Conservation (phyloP, 2,797 vertebrate genomes). For the Heterohyrax brucei region DNA sequence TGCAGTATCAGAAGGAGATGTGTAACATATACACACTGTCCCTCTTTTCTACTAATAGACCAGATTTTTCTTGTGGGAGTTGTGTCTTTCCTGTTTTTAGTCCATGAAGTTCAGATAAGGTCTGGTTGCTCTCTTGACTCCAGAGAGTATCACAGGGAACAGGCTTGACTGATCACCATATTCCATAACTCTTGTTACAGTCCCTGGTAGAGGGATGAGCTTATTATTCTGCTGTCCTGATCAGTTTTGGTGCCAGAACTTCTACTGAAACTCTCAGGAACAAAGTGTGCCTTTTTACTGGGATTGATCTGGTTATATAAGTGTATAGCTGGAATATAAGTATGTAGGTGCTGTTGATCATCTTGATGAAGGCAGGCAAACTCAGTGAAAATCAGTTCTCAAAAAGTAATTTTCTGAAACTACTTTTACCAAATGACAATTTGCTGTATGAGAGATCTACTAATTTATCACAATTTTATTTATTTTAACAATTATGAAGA, state of each 20-base stretch:
- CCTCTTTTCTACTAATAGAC: neutral
- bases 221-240: neutral
- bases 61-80: neutral
- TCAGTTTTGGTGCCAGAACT: neutral
- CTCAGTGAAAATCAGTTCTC: slow-evolving; percentile 49
- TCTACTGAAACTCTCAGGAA: neutral
- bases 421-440: slow-evolving; percentile 72
- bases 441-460: neutral
- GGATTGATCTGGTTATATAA: neutral
- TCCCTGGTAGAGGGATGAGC: neutral
- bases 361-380: slow-evolving; percentile 42
- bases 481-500: slow-evolving; percentile 60
- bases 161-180: neutral
- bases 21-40: neutral
- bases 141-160: neutral
- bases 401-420: slow-evolving; percentile 70
- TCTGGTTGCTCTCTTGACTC: neutral
- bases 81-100: neutral
- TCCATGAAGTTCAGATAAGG: neutral
- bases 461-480: slow-evolving; percentile 53
- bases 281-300: neutral
- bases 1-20: neutral
- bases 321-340: neutral
- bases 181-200: neutral
- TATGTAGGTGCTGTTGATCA: neutral